Conservation (phyloP, 2,888 invertebrate genomes). For the Pristionchus entomophagus region DNA sequence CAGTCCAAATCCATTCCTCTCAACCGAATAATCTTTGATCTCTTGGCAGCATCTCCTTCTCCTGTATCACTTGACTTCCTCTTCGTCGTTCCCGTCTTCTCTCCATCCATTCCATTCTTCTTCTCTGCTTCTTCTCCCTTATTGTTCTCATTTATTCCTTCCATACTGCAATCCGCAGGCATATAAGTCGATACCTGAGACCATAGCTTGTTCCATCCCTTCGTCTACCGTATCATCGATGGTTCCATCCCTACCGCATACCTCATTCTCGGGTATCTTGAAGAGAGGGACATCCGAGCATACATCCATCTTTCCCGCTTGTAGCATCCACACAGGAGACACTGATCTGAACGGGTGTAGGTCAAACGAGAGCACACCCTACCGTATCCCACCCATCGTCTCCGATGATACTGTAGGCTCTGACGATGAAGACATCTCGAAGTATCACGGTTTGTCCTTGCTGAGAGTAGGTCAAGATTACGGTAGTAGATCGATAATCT, state of each 20-base stretch:
- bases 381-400: neutral
- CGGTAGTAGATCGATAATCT: neutral
- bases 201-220: neutral
- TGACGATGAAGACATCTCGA: neutral
- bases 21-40: neutral
- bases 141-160: too few species aligned
- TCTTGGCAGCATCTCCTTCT: neutral
- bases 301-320: slow-evolving; percentile 11
- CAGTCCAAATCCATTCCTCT: neutral
- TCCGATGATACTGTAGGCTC: neutral
- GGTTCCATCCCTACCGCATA: neutral
- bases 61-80: neutral
- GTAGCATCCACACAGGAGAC: neutral
- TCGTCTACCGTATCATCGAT: neutral
- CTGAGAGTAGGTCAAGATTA: neutral
- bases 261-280: neutral
- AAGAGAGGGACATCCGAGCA: too few species aligned
- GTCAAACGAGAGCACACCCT: too few species aligned
- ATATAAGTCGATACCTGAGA: neutral
- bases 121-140: neutral
- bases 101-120: too few species aligned
- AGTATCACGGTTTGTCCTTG: neutral
- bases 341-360: neutral
- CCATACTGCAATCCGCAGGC: neutral
- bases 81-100: too few species aligned